A percentile compares a stretch with the other conserved stretches of the same genome.
Conservation (phyloP, 2,797 vertebrate genomes). For the Enoplosus armatus region DNA sequence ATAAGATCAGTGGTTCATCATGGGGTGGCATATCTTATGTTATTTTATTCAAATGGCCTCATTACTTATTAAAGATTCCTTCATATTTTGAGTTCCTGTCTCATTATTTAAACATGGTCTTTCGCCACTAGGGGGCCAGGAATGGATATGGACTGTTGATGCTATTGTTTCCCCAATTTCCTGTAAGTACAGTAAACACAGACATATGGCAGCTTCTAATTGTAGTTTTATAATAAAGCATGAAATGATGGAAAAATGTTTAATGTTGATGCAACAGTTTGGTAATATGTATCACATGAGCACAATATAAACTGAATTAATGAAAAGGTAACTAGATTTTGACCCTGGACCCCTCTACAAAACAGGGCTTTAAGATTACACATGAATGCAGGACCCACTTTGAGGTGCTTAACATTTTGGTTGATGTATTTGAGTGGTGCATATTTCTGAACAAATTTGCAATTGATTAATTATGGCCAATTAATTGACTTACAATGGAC, state of each 20-base stretch:
- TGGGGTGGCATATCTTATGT: not conserved
- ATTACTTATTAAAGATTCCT: constrained; percentile 46
- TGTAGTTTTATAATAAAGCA: not conserved
- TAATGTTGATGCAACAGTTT: not conserved
- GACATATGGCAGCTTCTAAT: not conserved
- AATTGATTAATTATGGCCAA: not conserved
- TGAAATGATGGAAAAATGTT: no score
- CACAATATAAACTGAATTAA: not conserved
- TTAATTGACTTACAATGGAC: not conserved
- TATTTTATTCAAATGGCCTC: not conserved
- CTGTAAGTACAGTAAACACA: not conserved
- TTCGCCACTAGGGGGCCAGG: not conserved
- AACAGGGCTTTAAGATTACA: not conserved
- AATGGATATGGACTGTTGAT: not conserved
- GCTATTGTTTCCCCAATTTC: not conserved
- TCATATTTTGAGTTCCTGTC: constrained; percentile 1
- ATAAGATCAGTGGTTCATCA: not conserved
- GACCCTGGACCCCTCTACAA: not conserved
- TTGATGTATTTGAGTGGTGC: not conserved
- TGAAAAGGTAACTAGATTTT: not conserved
- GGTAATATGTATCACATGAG: not conserved
- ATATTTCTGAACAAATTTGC: not conserved
- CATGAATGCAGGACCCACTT: not conserved
- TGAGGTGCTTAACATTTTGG: not conserved
- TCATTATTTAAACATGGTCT: constrained; percentile 4